A percentile compares a stretch with the other conserved stretches of the same genome.
Evolutionary conservation across 2,888 invertebrate genomes (phyloP).

Genomic region (Phaonia tiefii): DNA sequence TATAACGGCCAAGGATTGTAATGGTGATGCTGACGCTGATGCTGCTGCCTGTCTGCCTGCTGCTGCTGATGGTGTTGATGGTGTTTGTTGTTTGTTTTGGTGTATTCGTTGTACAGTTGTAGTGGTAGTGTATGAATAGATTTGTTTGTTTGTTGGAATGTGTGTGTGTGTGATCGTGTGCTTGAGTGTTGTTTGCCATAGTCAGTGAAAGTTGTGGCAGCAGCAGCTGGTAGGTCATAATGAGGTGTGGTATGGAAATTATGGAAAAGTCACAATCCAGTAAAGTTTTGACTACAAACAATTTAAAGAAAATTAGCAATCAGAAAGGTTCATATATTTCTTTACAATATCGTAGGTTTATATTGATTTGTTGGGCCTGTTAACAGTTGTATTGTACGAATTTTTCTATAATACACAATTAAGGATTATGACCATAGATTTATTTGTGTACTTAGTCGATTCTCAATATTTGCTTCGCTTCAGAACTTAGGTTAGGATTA

Average conservation of each 20-base stretch:
- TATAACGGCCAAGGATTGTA: not conserved
- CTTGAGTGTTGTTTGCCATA: not conserved
- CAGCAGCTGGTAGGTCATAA: not conserved
- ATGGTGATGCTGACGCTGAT: not conserved
- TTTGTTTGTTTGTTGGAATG: not conserved
- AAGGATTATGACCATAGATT: too few species aligned
- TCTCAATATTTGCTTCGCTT: too few species aligned
- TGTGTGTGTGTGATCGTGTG: not conserved
- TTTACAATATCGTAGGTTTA: too few species aligned
- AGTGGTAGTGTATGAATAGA: not conserved
- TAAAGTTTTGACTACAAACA: too few species aligned
- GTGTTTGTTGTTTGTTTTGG: not conserved
- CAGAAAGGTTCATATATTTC: too few species aligned
- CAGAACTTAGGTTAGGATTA: too few species aligned
- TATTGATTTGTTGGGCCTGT: too few species aligned
- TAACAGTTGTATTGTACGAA: too few species aligned
- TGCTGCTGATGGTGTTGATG: not conserved
- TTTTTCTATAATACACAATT: too few species aligned
- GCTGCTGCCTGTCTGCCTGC: not conserved
- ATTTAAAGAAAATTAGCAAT: too few species aligned
- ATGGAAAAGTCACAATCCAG: too few species aligned
- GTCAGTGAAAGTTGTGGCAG: not conserved
- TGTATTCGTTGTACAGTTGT: not conserved
- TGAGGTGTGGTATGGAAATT: conserved; percentile 4
- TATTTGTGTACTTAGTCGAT: too few species aligned